Evolutionary conservation across 2,797 vertebrate species (phyloP), one percentile per base, ranked within the genome.

Genomic region (Trachops cirrhosus): DNA sequence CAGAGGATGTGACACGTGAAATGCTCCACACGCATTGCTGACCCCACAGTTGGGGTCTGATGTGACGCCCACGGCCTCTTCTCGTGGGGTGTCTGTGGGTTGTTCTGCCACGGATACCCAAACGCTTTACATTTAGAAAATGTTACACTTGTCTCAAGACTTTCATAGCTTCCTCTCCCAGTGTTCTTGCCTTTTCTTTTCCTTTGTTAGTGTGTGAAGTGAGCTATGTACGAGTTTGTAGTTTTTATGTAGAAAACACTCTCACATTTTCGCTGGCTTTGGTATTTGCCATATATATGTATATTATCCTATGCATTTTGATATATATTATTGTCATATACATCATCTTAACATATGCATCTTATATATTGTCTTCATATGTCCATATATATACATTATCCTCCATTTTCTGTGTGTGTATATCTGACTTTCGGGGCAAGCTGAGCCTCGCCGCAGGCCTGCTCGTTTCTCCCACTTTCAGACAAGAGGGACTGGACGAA

Each of bases 381-480:
- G 52, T 57, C 34, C 9, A 16, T 18, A 54, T 39, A 22, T 6
- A 7, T 11, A 34, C 37, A 2, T 77, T 24, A 52, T 24, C n/a
- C 34, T 24, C 19, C 34, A 37, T 37, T 24, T 24, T 4, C 46
- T 22, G 21, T 50, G 4, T 32, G 10, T 32, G 5, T n/a, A 14
- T 34, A 37, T 54, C n/a, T 78, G 70, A 73, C 95, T 83, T 98
- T 98, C 0, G 98, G 98, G 90, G 98, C 98, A 0, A 79, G 96
- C 95, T 98, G 99, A 1, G 99, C 98, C 95, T 98, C 98, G 98
- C 99, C 1, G 98, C 98, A 85, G 98, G 98, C 71, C 99, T 98
- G 10, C 99, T 99, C 79, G 99, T 99, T 86, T 99, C 99, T 97
- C 98, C 98, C 0, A 99, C 98, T 48, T 37, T 98, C 4, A n/a